Base-by-base conservation (phyloP, 2,797 vertebrate genomes). In the Sebastes wilsoni region DNA sequence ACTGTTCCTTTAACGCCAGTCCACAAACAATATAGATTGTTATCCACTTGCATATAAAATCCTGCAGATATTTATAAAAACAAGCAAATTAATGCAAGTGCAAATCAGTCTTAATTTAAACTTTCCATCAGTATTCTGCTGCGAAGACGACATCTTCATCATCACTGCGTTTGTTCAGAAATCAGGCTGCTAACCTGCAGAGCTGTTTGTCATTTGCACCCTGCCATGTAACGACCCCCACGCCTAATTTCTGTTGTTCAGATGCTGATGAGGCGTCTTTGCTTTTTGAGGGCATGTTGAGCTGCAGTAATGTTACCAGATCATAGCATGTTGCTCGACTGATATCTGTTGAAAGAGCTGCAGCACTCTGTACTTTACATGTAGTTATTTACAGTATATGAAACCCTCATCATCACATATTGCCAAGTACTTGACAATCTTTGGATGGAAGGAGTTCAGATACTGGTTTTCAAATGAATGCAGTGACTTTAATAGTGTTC, bases 121-220 rank as follows among this genome's bases (percentile, higher is more conserved):
- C 32, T 0, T 23, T 59, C n/a, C 49, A 25, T 74, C 38, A 59
- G 8, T 61, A 36, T 66, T 66, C 28, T 59, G 20, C 10, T 58
- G 30, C 32, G 56, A 61, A 80, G 20, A 54, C 18, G 54, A 23
- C 52, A 66, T 71, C 6, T 27, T 71, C 64, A 46, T 68, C 59
- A 30, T 6, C 16, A 3, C 6, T 16, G 20, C 23, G 55, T 34
- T 49, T 25, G 67, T 72, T 72, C 38, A 67, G 38, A 70, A 64
- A 62, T 85, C 55, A 28, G 20, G 6, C 30, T n/a, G 16, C 36
- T 12, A 59, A 22, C 72, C 64, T 78, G 79, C 77, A 52, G 74
- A 83, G 82, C 67, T 66, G 46, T 80, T 83, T 70, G 34, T 86
- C 79, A 83, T 79, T 72, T 80, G 34, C 71, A 74, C 34, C 70